Evolutionary conservation across 2,113 vertebrate species (phyloP).

Genomic region (Nerophis ophidion): DNA sequence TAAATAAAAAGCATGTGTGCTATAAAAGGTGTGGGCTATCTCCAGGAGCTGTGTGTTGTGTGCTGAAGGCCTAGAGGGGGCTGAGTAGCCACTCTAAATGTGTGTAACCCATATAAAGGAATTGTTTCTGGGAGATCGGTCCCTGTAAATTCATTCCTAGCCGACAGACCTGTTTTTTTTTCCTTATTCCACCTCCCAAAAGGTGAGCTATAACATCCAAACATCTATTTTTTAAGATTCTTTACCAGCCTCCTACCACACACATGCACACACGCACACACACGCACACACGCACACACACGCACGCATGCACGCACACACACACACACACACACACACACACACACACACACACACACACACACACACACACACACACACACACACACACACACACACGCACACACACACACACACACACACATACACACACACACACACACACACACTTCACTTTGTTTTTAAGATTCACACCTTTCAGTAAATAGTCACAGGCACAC

Average conservation of each 20-base stretch:
- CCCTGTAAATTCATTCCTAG: slow-evolving; percentile 61
- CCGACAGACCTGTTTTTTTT: slow-evolving; percentile 37
- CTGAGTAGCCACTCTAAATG: slow-evolving; percentile 57
- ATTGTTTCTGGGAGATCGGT: slow-evolving; percentile 65
- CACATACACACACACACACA: too few relatives aligned
- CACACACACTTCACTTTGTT: background rate
- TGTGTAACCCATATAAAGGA: slow-evolving; percentile 68
- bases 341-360: background rate
- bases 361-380: background rate
- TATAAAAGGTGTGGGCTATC: slow-evolving; percentile 54
- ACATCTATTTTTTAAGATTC: slow-evolving; percentile 45
- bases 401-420: background rate
- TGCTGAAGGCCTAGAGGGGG: slow-evolving; percentile 43
- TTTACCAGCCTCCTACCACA: slow-evolving; percentile 14
- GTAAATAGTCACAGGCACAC: slow-evolving; percentile 14
- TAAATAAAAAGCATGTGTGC: slow-evolving; percentile 61
- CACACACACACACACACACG: slow-evolving; percentile 4
- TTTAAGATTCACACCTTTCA: slow-evolving; percentile 1
- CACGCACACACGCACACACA: background rate
- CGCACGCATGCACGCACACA: background rate
- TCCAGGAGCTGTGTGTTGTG: slow-evolving; percentile 47
- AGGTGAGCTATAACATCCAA: slow-evolving; percentile 58
- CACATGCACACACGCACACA: slow-evolving; percentile 5
- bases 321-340: slow-evolving; percentile 5
- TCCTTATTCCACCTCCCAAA: slow-evolving; percentile 61